phyloP scores from a whole-genome alignment of 2,113 vertebrate genomes.

The Syngnathus typhle region DNA sequence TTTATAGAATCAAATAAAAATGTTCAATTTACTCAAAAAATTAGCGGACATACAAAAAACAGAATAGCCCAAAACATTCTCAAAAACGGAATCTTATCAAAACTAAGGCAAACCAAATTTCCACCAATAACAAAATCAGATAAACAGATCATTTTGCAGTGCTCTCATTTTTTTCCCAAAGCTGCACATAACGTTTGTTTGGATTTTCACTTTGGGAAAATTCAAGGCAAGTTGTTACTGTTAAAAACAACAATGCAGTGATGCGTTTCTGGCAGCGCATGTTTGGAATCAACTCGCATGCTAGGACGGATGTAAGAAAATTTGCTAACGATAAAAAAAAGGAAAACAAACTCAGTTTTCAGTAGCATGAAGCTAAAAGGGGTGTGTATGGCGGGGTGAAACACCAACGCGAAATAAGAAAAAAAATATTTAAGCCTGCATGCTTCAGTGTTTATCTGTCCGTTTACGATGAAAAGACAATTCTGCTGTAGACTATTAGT shows the following conservation, averaged over 20 bases:
- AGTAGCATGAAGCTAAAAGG: slow-evolving; percentile 83
- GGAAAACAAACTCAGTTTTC: slow-evolving; percentile 59
- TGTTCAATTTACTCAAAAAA: slow-evolving; percentile 75
- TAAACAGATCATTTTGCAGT: too few relatives aligned
- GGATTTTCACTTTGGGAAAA: not conserved
- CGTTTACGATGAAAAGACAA: slow-evolving; percentile 87
- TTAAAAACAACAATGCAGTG: slow-evolving; percentile 8
- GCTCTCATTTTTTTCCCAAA: not conserved
- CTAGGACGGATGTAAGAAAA: slow-evolving; percentile 47
- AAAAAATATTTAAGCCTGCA: slow-evolving; percentile 84
- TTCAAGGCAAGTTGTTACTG: slow-evolving; percentile 77
- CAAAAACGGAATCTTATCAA: too few relatives aligned
- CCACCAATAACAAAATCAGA: not conserved
- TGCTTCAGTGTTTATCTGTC: slow-evolving; percentile 89
- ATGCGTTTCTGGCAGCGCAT: not conserved
- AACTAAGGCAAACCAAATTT: slow-evolving; percentile 41
- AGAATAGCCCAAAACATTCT: not conserved
- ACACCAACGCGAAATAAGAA: slow-evolving; percentile 5
- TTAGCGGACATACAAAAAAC: slow-evolving; percentile 58
- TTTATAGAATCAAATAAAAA: slow-evolving; percentile 72
- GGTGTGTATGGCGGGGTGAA: not conserved
- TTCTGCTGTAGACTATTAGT: slow-evolving; percentile 82
- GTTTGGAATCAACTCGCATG: not conserved
- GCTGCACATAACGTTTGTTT: not conserved
- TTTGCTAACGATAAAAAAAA: slow-evolving; percentile 3